Conservation (phyloP, 2,888 invertebrate genomes). For the Epirrhoe tristata region DNA sequence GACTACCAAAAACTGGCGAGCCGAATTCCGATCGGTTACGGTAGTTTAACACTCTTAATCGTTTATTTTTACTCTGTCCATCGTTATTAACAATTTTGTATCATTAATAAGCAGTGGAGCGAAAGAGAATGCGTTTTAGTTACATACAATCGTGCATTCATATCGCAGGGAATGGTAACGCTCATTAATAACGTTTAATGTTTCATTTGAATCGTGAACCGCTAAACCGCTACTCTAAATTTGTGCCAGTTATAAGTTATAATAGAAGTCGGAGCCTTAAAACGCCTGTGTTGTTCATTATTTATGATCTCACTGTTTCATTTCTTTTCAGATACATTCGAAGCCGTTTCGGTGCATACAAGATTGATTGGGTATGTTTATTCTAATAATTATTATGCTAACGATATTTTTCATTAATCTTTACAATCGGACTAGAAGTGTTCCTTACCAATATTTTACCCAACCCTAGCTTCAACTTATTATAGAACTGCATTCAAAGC, state of each 20-base stretch:
- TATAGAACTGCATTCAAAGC: constrained; percentile 41
- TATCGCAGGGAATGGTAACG: constrained; percentile 63
- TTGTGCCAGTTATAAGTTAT: constrained; percentile 39
- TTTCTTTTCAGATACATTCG: constrained; percentile 37
- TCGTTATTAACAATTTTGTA: constrained; percentile 79
- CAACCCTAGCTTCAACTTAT: constrained; percentile 26
- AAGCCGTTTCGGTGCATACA: constrained; percentile 32
- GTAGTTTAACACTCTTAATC: constrained; percentile 82
- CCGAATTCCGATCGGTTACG: constrained; percentile 81
- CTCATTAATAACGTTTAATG: constrained; percentile 71
- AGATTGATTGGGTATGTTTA: constrained; percentile 33
- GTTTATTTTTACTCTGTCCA: constrained; percentile 74
- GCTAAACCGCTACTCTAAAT: constrained; percentile 45
- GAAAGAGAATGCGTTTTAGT: constrained; percentile 70
- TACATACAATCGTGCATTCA: constrained; percentile 49
- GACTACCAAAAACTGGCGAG: constrained; percentile 67
- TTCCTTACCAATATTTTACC: constrained; percentile 11
- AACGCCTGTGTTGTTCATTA: constrained; percentile 40
- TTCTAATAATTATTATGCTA: not conserved
- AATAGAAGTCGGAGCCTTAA: constrained; percentile 35
- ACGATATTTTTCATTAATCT: constrained; percentile 3
- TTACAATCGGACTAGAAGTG: not conserved
- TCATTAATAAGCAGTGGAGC: constrained; percentile 79
- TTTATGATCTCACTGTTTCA: constrained; percentile 46
- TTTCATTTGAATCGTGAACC: constrained; percentile 65